These are phyloP conservation scores for Psilanteris sp. DNA, from an alignment of 1,140 invertebrate species.

Conservation along the genomic window DNA sequence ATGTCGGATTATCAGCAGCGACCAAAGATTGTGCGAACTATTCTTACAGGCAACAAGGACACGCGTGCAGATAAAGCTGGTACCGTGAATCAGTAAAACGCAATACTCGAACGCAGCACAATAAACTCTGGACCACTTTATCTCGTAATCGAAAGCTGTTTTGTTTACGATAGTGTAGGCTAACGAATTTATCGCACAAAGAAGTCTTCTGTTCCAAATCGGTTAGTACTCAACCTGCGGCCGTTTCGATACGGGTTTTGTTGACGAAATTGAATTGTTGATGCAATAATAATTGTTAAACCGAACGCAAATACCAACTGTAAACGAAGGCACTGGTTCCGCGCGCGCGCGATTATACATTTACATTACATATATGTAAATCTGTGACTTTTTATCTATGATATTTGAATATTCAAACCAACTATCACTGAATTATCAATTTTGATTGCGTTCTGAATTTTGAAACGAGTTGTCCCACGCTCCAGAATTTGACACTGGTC, in stretches of 20 bases:
- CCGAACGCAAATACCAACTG: no score
- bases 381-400: not conserved
- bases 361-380: not conserved
- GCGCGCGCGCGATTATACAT: no score
- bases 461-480: conserved; percentile 70
- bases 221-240: no score
- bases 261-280: no score
- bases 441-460: conserved; percentile 42
- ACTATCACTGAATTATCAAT: conserved; percentile 40
- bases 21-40: conserved; percentile 11
- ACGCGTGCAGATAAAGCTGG: conserved; percentile 4
- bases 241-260: no score
- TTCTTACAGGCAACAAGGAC: no score
- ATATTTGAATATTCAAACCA: conserved; percentile 45
- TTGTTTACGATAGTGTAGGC: not conserved
- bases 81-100: conserved; percentile 16
- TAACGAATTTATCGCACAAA: conserved; percentile 3
- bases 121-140: conserved; percentile 31
- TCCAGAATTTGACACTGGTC: conserved; percentile 76
- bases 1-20: conserved; percentile 14
- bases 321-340: no score
- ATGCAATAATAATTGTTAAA: no score
- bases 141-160: conserved; percentile 19
- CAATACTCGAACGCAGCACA: conserved; percentile 4
- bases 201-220: not conserved